These are phyloP conservation scores for Papilio machaon DNA, from an alignment of 1,140 invertebrate genomes.

Conservation along the genomic window DNA sequence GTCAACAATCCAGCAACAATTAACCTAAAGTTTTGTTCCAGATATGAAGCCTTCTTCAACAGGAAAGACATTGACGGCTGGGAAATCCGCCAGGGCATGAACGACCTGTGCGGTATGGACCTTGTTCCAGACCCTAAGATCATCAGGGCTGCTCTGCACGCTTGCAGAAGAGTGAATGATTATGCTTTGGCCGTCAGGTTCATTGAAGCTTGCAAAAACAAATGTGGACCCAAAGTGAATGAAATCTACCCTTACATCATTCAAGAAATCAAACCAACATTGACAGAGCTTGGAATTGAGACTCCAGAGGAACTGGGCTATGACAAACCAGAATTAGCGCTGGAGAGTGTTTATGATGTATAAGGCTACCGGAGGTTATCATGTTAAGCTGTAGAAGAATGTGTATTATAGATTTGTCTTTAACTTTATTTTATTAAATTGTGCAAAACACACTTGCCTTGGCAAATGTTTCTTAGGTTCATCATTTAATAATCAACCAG, in stretches of 20 bases:
- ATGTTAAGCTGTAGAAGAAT: slow-evolving; percentile 69
- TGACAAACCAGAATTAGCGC: slow-evolving; percentile 97
- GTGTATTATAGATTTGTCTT: slow-evolving; percentile 77
- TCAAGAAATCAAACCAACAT: slow-evolving; percentile 95
- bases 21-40: slow-evolving; percentile 49
- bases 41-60: slow-evolving; percentile 94
- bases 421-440: slow-evolving; percentile 71
- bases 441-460: slow-evolving; percentile 54
- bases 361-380: slow-evolving; percentile 59
- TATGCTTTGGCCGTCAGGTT: slow-evolving; percentile 95
- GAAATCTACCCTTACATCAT: slow-evolving; percentile 96
- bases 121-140: slow-evolving; percentile 97
- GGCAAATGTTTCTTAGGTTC: slow-evolving; percentile 55
- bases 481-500: slow-evolving; percentile 56
- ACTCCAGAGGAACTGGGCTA: slow-evolving; percentile 98
- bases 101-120: slow-evolving; percentile 93
- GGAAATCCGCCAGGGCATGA: slow-evolving; percentile 96
- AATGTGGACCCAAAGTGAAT: slow-evolving; percentile 90
- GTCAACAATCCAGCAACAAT: not conserved
- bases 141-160: slow-evolving; percentile 94
- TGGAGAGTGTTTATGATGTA: slow-evolving; percentile 88
- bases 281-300: slow-evolving; percentile 95
- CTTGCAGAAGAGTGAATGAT: slow-evolving; percentile 97
- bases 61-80: slow-evolving; percentile 96
- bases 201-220: slow-evolving; percentile 95